phyloP scores from a whole-genome alignment of 2,797 vertebrate species.

The Gymnocypris eckloni region DNA sequence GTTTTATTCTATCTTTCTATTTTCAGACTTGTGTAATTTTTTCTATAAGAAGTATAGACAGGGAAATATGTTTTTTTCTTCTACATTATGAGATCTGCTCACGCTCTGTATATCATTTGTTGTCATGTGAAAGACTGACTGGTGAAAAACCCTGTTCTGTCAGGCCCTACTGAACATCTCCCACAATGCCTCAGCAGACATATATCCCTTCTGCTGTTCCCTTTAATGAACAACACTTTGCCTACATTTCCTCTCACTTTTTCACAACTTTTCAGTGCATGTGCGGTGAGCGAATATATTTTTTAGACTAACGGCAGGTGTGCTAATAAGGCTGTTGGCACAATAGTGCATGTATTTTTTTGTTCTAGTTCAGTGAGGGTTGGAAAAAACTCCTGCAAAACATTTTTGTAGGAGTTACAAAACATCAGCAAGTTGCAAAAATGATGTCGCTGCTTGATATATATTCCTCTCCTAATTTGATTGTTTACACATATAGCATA shows the following conservation, averaged over 20 bases:
- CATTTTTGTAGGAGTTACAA: neutral
- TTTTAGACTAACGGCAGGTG: slow-evolving; percentile 12
- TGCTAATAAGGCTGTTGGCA: slow-evolving; percentile 16
- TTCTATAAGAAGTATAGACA: neutral
- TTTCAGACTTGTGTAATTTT: neutral
- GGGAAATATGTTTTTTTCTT: neutral
- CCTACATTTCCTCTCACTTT: neutral
- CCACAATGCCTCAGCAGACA: slow-evolving; percentile 23
- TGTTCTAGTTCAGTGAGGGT: slow-evolving; percentile 11
- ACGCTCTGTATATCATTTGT: slow-evolving; percentile 30
- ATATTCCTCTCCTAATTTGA: neutral
- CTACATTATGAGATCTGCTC: slow-evolving; percentile 10
- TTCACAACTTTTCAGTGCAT: slow-evolving; percentile 7
- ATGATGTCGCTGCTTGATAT: neutral
- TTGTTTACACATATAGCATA: neutral
- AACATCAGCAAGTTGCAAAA: neutral
- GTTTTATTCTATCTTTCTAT: neutral
- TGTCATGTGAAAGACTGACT: slow-evolving; percentile 46
- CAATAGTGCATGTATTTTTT: neutral
- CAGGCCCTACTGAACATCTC: slow-evolving; percentile 35
- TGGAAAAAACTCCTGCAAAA: neutral
- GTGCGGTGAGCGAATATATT: neutral
- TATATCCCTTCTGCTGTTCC: slow-evolving; percentile 26
- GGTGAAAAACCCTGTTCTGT: slow-evolving; percentile 37
- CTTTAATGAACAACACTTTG: slow-evolving; percentile 42